A percentile compares a stretch with the other conserved stretches of the same genome.
phyloP scores from a whole-genome alignment of 2,797 vertebrate species.

The Chaunax sp. region DNA sequence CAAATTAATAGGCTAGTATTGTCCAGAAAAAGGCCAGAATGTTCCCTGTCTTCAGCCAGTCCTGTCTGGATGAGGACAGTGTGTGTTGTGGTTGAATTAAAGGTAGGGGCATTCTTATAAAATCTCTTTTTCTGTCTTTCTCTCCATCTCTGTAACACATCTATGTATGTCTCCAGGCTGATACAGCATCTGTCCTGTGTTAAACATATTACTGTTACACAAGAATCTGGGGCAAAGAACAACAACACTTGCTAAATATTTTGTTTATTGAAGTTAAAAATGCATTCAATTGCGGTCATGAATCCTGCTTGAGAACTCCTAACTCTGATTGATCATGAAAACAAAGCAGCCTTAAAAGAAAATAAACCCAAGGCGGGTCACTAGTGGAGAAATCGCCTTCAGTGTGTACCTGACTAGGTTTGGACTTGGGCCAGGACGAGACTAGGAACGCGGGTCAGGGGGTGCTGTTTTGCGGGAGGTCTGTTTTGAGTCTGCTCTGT shows the following conservation, averaged over 20 bases:
- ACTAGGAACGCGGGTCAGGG: slow-evolving; percentile 69
- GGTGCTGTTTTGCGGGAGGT: slow-evolving; percentile 71
- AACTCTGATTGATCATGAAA: slow-evolving; percentile 67
- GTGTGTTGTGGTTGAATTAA: slow-evolving; percentile 44
- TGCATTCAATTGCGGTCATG: slow-evolving; percentile 65
- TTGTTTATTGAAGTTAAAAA: slow-evolving; percentile 79
- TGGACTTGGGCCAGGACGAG: slow-evolving; percentile 53
- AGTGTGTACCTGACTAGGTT: slow-evolving; percentile 60
- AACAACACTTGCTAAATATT: slow-evolving; percentile 78
- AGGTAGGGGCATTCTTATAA: slow-evolving; percentile 66
- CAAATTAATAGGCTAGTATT: slow-evolving; percentile 54
- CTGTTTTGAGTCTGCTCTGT: slow-evolving; percentile 69
- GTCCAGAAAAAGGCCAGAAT: slow-evolving; percentile 53
- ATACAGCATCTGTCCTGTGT: slow-evolving; percentile 80
- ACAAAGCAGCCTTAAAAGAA: slow-evolving; percentile 61
- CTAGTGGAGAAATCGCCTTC: slow-evolving; percentile 45
- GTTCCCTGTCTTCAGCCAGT: slow-evolving; percentile 16
- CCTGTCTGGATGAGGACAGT: slow-evolving; percentile 21
- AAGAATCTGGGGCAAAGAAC: slow-evolving; percentile 75
- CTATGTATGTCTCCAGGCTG: slow-evolving; percentile 70
- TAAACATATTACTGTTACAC: slow-evolving; percentile 78
- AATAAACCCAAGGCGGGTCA: slow-evolving; percentile 54
- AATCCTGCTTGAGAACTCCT: slow-evolving; percentile 52
- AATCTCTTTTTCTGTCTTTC: slow-evolving; percentile 49
- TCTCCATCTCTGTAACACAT: slow-evolving; percentile 55